Conservation (phyloP, 2,113 vertebrate species). For the Festucalex cinctus region DNA sequence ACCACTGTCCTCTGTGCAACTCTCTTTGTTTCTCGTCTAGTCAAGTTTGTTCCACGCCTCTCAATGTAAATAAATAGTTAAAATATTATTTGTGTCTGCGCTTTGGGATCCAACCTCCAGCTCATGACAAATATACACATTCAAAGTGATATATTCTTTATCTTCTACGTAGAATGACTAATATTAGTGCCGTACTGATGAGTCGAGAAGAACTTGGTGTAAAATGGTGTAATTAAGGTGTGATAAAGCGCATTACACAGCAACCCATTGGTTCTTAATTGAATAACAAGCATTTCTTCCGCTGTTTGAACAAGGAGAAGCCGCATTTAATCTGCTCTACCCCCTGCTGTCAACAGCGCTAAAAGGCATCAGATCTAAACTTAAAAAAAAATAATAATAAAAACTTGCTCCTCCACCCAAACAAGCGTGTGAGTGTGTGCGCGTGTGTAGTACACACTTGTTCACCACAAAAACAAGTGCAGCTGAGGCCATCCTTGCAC, state of each 20-base stretch:
- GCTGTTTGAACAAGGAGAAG: conserved; percentile 5
- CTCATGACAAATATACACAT: no score
- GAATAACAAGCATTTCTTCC: conserved; percentile 3
- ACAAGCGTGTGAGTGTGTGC: conserved; percentile 14
- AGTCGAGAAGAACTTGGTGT: background rate
- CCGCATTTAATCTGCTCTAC: conserved; percentile 24
- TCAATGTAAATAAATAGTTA: no score
- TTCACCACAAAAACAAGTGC: conserved; percentile 5
- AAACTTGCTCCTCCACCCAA: conserved; percentile 18
- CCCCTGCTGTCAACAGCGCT: conserved; percentile 24
- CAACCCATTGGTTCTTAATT: background rate
- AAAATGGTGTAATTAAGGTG: background rate
- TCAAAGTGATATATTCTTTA: no score
- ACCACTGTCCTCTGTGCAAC: no score
- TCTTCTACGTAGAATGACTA: no score
- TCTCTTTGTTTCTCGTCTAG: no score
- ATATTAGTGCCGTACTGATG: background rate
- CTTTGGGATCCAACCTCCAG: no score
- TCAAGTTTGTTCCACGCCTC: no score
- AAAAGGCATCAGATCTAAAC: conserved; percentile 24
- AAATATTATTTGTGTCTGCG: no score
- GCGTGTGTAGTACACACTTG: background rate
- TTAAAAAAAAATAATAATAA: background rate
- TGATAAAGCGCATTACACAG: background rate
- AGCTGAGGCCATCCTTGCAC: background rate